phyloP scores from a whole-genome alignment of 2,113 vertebrate genomes.

The Cryptoleucopteryx plumbea region DNA sequence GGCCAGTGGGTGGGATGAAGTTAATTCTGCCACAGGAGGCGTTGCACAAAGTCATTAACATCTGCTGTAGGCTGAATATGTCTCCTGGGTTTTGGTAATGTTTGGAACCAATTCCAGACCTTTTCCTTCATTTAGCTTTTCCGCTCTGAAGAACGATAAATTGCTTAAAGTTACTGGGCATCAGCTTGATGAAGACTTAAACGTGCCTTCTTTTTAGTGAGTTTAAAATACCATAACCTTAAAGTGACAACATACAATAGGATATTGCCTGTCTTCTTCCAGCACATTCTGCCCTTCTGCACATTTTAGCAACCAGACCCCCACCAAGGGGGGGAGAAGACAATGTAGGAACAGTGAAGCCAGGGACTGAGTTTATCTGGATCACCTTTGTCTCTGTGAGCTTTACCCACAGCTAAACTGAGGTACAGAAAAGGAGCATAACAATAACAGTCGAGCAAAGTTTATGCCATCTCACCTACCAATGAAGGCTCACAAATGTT shows the following conservation, averaged over 20 bases:
- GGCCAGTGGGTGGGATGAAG: neutral
- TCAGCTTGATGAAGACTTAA: neutral
- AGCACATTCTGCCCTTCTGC: neutral
- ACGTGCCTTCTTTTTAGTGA: neutral
- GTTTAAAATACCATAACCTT: neutral
- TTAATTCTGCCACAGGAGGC: neutral
- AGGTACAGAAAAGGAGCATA: neutral
- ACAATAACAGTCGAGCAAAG: neutral
- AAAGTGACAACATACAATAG: neutral
- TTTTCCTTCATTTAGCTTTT: constrained; percentile 12
- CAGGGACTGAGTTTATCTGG: neutral
- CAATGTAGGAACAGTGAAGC: neutral
- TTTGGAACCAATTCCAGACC: neutral
- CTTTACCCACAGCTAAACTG: neutral
- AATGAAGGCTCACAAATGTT: neutral
- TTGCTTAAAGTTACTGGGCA: neutral
- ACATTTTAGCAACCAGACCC: neutral
- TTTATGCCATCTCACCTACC: neutral
- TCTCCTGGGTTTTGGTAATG: neutral
- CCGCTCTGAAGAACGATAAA: neutral
- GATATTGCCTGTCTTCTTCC: neutral
- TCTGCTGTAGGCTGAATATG: neutral
- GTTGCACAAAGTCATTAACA: neutral
- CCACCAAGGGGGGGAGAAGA: rapidly evolving
- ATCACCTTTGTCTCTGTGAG: neutral